A percentile compares a stretch with the other conserved stretches of the same genome.
Evolutionary conservation across 1,140 invertebrate species (phyloP).

Genomic region (Apis florea): DNA sequence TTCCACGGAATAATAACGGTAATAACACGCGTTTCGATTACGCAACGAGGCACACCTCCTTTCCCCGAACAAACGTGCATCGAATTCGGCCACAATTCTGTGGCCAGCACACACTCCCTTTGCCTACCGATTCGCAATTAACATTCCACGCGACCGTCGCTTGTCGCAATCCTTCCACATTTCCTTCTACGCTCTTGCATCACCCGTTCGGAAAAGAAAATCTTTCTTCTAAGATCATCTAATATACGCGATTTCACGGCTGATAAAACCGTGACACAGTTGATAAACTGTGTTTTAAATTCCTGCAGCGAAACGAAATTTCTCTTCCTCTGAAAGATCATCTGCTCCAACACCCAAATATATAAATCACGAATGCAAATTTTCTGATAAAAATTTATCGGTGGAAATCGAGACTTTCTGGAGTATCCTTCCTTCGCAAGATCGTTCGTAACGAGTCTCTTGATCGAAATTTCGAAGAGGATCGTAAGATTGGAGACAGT

Average conservation of each 20-base stretch:
- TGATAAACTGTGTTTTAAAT: too few relatives aligned
- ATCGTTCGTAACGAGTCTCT: not conserved
- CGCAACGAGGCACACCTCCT: not conserved
- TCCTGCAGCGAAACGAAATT: too few relatives aligned
- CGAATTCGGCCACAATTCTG: slow-evolving; percentile 10
- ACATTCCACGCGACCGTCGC: not conserved
- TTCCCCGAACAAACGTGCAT: not conserved
- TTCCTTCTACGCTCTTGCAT: not conserved
- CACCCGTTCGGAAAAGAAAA: not conserved
- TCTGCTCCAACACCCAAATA: too few relatives aligned
- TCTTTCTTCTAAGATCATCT: too few relatives aligned
- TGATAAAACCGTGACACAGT: too few relatives aligned
- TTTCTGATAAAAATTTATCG: too few relatives aligned
- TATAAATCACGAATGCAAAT: too few relatives aligned
- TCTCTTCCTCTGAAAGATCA: not conserved
- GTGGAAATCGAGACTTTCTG: too few relatives aligned
- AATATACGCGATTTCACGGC: too few relatives aligned
- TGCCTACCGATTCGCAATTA: not conserved
- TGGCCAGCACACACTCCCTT: too few relatives aligned
- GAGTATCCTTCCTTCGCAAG: not conserved
- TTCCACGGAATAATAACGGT: not conserved
- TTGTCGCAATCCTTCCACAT: not conserved
- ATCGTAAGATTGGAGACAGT: not conserved
- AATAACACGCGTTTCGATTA: not conserved
- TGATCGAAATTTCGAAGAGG: not conserved